phyloP scores from a whole-genome alignment of 2,113 vertebrate species.

The Hydropotes inermis region DNA sequence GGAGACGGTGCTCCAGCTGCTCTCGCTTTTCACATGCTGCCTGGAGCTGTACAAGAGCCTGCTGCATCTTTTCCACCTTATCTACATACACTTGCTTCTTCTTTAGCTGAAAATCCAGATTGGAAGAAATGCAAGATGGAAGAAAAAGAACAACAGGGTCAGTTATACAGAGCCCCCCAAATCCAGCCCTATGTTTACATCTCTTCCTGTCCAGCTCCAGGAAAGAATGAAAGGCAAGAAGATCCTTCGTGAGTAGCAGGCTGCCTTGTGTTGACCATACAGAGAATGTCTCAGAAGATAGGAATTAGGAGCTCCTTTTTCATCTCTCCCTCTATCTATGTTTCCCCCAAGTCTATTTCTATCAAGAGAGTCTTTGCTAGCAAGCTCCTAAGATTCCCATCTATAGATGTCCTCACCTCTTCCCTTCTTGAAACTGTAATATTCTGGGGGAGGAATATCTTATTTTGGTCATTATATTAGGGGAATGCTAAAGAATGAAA shows the following conservation, averaged over 20 bases:
- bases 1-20: slow-evolving; percentile 94
- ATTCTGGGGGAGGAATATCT: background rate
- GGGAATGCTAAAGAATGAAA: background rate
- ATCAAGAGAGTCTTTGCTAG: background rate
- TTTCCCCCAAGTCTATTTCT: background rate
- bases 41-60: slow-evolving; percentile 96
- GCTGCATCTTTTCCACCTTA: slow-evolving; percentile 99
- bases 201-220: background rate
- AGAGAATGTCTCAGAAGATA: background rate
- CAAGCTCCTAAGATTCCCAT: background rate
- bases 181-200: background rate
- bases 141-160: slow-evolving; percentile 36
- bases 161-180: background rate
- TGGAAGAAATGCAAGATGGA: background rate
- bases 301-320: background rate
- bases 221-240: background rate
- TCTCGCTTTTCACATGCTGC: slow-evolving; percentile 97
- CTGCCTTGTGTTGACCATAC: background rate
- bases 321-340: background rate
- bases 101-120: slow-evolving; percentile 87
- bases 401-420: background rate
- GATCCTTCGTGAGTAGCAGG: background rate
- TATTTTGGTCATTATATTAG: background rate
- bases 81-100: slow-evolving; percentile 99
- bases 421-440: background rate